Conservation (phyloP, 2,113 vertebrate genomes). For the Candoia aspera region DNA sequence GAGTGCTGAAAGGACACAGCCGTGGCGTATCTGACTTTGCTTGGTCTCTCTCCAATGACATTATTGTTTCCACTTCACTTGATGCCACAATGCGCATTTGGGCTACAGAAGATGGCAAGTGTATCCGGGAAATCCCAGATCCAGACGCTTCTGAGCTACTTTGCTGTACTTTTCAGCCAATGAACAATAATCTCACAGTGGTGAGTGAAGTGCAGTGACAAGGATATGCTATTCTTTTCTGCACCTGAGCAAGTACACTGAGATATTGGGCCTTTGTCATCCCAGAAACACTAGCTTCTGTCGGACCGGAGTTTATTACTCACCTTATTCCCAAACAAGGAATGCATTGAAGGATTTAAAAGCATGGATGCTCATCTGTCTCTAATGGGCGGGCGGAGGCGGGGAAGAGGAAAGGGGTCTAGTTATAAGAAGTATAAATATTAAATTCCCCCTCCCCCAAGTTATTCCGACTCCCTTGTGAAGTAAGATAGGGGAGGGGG, state of each 20-base stretch:
- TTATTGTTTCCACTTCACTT: constrained; percentile 90
- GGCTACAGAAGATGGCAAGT: constrained; percentile 89
- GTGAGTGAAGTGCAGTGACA: constrained; percentile 68
- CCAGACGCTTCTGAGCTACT: constrained; percentile 88
- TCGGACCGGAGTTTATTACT: not conserved
- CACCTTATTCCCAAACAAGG: not conserved
- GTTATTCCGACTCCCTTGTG: not conserved
- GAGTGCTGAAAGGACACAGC: constrained; percentile 84
- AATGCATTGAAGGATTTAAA: not conserved
- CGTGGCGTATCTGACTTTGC: constrained; percentile 89
- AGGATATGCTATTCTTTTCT: not conserved
- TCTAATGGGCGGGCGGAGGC: not conserved
- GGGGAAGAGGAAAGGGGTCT: no score
- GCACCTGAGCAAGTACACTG: not conserved
- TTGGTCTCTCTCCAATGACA: constrained; percentile 94
- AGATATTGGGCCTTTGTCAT: not conserved
- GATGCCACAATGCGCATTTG: constrained; percentile 91
- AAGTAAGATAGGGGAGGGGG: not conserved
- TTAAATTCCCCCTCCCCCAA: not conserved
- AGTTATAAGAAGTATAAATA: not conserved
- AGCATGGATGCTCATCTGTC: not conserved
- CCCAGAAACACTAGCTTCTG: not conserved
- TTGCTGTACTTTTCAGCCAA: constrained; percentile 94
- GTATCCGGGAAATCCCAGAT: constrained; percentile 90
- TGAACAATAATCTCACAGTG: constrained; percentile 97